Percentiles rank a stretch among this genome's conserved stretches.
Evolutionary conservation across 1,140 invertebrate genomes (phyloP).

Genomic region (Eulimnadia texana): DNA sequence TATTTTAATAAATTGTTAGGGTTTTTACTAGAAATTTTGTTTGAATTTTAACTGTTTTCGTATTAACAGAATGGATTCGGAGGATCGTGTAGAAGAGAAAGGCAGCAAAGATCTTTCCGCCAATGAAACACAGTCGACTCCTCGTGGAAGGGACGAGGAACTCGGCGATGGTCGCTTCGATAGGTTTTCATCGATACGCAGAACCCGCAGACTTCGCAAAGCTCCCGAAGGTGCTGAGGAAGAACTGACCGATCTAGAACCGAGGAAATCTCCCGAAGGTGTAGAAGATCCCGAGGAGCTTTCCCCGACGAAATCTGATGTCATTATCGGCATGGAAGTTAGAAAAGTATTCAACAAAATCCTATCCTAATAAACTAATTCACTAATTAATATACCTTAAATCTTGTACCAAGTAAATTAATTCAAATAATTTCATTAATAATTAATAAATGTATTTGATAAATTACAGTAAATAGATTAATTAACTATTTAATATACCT

Average conservation of each 20-base stretch:
- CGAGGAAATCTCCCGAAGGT: constrained; percentile 15
- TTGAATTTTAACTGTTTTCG: not conserved
- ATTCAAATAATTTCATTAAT: too few relatives aligned
- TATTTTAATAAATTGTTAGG: too few relatives aligned
- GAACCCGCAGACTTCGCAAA: constrained; percentile 66
- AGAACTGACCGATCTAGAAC: constrained; percentile 6
- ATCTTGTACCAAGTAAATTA: too few relatives aligned
- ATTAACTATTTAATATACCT: too few relatives aligned
- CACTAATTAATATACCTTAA: not conserved
- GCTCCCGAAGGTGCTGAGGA: constrained; percentile 36
- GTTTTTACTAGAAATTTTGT: too few relatives aligned
- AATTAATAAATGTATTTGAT: too few relatives aligned
- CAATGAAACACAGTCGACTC: not conserved
- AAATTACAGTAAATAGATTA: too few relatives aligned
- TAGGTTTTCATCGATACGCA: constrained; percentile 58
- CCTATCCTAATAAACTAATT: not conserved
- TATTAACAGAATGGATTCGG: constrained; percentile 15
- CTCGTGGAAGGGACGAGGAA: constrained; percentile 25
- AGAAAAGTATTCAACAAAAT: constrained; percentile 8
- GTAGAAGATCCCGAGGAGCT: constrained; percentile 13
- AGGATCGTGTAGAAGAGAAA: constrained; percentile 21
- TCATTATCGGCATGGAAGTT: constrained; percentile 13
- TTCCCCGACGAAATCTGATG: not conserved
- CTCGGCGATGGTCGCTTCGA: constrained; percentile 58
- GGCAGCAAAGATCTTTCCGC: constrained; percentile 14